Evolutionary conservation across 2,888 invertebrate species (phyloP), one percentile per base, ranked within the genome.

Genomic region (Rotaria sp.): DNA sequence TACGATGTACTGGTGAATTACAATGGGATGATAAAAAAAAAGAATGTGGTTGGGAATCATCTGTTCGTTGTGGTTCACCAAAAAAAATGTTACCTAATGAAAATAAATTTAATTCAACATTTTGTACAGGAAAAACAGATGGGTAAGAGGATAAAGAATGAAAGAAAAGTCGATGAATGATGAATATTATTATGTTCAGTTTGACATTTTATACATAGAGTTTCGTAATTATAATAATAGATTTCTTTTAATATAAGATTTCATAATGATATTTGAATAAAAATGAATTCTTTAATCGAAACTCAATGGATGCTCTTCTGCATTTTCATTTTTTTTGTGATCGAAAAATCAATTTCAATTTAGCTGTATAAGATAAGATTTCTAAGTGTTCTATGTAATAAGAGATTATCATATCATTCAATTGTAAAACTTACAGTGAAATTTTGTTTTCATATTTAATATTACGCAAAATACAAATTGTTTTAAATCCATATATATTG

Each of bases 101-200:
- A 57, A 86, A 86, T 48, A 75, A 86, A 75, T 86, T 85, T 41
- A 86, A 86, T 59, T 86, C 86, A 35, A 86, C 86, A 35, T 86
- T 85, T 67, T 86, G 86, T 50, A 86, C 85, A 45, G 84, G 85
- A 50, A 85, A 84, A 48, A 85, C 80, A 7, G 86, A 86, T 21
- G 86, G 86, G 80, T 80, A 80, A n/a, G 80, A 41, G 24, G 38
- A 24, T 75, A 38, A 41, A 75, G 26, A 45, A 45, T 45, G 45
- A 67, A 67, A 30, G 4, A 67, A 35, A 30, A 52, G 24, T 52
- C 2, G 24, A 13, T 1, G 13, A 15, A 50, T 50, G 48, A 13
- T 15, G 13, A 50, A 50, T 50, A 15, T 59, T 15, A 59, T 30
- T n/a, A 11, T 59, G 4, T 30, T 59, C 15, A 59, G 10, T n/a